A percentile compares a stretch with the other conserved stretches of the same genome.
Conservation (phyloP, 2,113 vertebrate species). For the Dendropsophus ebraccatus region DNA sequence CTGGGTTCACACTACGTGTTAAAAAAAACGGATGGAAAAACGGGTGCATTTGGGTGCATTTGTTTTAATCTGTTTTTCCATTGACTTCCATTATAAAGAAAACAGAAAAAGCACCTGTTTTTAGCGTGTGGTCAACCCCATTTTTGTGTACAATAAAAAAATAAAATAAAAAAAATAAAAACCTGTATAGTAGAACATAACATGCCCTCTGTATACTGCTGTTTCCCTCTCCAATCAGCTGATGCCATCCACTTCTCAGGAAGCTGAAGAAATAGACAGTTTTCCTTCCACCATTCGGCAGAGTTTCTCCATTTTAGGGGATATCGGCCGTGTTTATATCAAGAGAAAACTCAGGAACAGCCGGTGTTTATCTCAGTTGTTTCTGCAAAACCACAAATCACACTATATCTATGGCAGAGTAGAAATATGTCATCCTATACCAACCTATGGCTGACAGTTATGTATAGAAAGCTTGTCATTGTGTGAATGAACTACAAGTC, state of each 20-base stretch:
- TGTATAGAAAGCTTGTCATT: background rate
- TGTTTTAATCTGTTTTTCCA: no score
- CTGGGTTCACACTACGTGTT: no score
- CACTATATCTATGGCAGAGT: background rate
- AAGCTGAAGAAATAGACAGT: background rate
- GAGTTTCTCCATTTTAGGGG: slow-evolving; percentile 32
- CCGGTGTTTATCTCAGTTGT: slow-evolving; percentile 43
- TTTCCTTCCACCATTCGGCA: background rate
- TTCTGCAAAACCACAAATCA: background rate
- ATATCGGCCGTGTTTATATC: slow-evolving; percentile 7
- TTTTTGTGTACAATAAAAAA: no score
- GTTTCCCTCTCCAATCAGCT: background rate
- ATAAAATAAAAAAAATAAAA: no score
- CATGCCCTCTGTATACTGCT: no score
- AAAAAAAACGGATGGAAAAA: no score
- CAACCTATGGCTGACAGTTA: background rate
- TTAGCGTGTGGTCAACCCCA: no score
- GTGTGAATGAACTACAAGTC: background rate
- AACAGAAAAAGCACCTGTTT: no score
- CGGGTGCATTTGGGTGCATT: no score
- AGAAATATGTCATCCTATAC: background rate
- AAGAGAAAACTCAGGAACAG: background rate
- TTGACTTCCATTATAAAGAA: no score
- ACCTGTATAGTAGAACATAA: no score
- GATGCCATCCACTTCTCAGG: background rate